phyloP scores from a whole-genome alignment of 1,140 invertebrate genomes.

The Calephelis nemesis region DNA sequence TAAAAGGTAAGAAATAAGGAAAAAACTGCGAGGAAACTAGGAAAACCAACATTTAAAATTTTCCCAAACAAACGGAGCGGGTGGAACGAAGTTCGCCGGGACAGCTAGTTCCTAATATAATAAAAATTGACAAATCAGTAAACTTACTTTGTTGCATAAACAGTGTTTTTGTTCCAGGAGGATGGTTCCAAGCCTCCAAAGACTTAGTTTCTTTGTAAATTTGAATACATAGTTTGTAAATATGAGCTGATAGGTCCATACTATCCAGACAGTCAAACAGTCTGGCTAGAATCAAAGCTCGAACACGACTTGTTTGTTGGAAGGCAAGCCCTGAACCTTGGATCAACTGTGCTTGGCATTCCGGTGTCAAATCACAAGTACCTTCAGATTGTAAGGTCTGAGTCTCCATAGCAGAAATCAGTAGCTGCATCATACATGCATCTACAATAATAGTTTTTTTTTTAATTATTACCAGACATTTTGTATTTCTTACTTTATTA shows the following conservation, averaged over 20 bases:
- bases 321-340: conserved; percentile 62
- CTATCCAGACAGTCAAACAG: conserved; percentile 66
- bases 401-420: conserved; percentile 65
- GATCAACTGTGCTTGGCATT: conserved; percentile 59
- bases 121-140: too few species aligned
- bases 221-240: conserved; percentile 70
- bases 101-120: not conserved
- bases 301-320: conserved; percentile 63
- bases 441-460: conserved; percentile 41
- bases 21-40: too few species aligned
- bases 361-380: conserved; percentile 56
- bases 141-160: conserved; percentile 71
- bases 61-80: too few species aligned
- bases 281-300: conserved; percentile 50
- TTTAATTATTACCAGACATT: not conserved
- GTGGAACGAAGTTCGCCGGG: too few species aligned
- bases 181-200: conserved; percentile 65
- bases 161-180: conserved; percentile 60
- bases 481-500: too few species aligned
- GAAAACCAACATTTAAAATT: too few species aligned
- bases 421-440: conserved; percentile 66
- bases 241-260: conserved; percentile 55
- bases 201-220: conserved; percentile 71
- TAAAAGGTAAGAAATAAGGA: too few species aligned
- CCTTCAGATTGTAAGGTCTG: conserved; percentile 57